These are phyloP conservation scores for Mormyrus iriodes DNA, from an alignment of 2,113 vertebrate species.

Conservation along the genomic window DNA sequence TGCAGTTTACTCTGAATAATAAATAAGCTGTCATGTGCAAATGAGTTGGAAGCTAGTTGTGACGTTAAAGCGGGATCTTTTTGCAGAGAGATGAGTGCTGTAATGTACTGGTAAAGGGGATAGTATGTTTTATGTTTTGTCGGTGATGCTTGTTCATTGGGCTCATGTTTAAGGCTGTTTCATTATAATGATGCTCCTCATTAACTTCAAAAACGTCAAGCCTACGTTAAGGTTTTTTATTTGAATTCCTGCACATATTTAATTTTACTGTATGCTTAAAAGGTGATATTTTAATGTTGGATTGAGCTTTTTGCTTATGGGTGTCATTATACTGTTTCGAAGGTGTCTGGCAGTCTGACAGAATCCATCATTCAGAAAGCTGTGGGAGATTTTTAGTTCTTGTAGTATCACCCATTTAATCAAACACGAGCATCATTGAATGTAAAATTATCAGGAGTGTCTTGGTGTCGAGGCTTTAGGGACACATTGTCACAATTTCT, in stretches of 20 bases:
- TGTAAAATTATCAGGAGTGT: not conserved
- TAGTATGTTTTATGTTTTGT: not conserved
- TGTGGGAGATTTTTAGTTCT: not conserved
- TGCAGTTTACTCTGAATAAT: slow-evolving; percentile 36
- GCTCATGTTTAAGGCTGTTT: not conserved
- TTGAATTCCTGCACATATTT: not conserved
- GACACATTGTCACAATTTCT: not conserved
- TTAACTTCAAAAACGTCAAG: not conserved
- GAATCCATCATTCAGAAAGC: not conserved
- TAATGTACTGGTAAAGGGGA: not conserved
- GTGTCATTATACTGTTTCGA: not conserved
- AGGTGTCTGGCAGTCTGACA: not conserved
- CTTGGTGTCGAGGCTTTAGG: not conserved
- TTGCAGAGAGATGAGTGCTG: slow-evolving; percentile 3
- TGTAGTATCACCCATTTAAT: not conserved
- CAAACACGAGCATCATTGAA: not conserved
- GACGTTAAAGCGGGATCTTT: slow-evolving; percentile 21
- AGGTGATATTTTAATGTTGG: not conserved
- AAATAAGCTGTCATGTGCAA: slow-evolving; percentile 21
- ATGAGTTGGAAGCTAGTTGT: slow-evolving; percentile 12
- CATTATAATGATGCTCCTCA: not conserved
- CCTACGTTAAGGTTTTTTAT: not conserved
- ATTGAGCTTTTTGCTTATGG: not conserved
- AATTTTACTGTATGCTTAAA: not conserved
- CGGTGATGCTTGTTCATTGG: not conserved